These are phyloP conservation scores for Chironomus tentans DNA, from an alignment of 2,888 invertebrate species.

Conservation along the genomic window DNA sequence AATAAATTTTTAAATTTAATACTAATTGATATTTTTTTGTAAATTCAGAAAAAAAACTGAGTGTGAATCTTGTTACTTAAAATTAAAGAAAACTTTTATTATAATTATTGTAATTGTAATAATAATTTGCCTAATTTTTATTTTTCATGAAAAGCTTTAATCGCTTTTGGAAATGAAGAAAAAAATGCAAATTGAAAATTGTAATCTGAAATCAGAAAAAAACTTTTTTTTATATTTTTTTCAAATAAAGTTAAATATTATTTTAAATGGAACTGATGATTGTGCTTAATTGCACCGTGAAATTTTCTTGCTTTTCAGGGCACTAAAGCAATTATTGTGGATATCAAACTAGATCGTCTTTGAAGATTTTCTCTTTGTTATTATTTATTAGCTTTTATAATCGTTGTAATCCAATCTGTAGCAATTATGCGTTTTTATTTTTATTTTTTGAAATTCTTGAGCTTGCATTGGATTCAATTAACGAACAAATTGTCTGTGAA, in stretches of 20 bases:
- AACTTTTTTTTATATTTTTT: background rate
- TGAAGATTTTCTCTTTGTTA: too few relatives aligned
- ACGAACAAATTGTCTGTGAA: too few relatives aligned
- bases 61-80: background rate
- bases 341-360: too few relatives aligned
- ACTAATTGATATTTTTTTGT: background rate
- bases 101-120: background rate
- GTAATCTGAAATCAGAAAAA: slow-evolving; percentile 19
- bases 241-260: background rate
- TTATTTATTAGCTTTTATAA: too few relatives aligned
- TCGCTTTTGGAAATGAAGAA: background rate
- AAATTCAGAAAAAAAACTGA: background rate
- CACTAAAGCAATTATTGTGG: too few relatives aligned
- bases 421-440: too few relatives aligned
- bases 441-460: too few relatives aligned
- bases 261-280: background rate
- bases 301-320: too few relatives aligned
- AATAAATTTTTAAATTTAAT: too few relatives aligned
- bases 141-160: background rate
- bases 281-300: background rate
- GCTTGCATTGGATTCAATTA: too few relatives aligned
- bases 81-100: background rate
- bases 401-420: too few relatives aligned
- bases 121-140: background rate
- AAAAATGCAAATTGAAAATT: slow-evolving; percentile 1